Percentiles rank a stretch among this genome's conserved stretches.
phyloP scores from a whole-genome alignment of 30 jellyfish, hydroid and myxozoan genomes.

The Cassiopea andromeda region DNA sequence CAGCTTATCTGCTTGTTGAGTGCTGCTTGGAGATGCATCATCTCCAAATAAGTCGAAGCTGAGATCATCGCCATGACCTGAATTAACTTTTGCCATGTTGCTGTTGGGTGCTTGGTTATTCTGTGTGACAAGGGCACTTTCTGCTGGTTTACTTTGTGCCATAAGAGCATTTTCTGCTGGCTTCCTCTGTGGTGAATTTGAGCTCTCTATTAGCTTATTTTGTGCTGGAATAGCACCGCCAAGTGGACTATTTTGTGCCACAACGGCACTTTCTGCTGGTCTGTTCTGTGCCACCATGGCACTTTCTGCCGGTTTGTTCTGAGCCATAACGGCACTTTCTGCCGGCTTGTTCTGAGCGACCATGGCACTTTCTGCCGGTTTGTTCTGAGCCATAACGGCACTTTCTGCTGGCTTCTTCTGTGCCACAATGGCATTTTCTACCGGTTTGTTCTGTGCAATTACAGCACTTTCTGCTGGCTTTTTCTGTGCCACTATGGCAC shows the following conservation, averaged over 20 bases:
- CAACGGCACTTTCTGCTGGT: background rate
- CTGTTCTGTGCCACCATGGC: conserved; percentile 32
- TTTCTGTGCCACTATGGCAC: no score
- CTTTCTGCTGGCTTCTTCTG: no score
- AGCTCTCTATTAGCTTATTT: background rate
- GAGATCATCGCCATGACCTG: conserved; percentile 8
- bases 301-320: background rate
- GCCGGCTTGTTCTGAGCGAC: background rate
- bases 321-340: background rate
- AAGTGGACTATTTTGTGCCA: background rate
- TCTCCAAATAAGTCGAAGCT: background rate
- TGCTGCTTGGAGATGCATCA: background rate
- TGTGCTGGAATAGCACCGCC: conserved; percentile 3
- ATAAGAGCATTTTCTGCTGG: conserved; percentile 4
- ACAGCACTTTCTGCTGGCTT: no score
- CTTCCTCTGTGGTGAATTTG: conserved; percentile 8
- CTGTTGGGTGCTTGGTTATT: conserved; percentile 9
- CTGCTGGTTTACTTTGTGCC: conserved; percentile 10
- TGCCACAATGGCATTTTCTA: no score
- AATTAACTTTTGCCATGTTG: conserved; percentile 23
- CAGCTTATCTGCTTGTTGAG: background rate
- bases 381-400: no score
- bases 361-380: no score
- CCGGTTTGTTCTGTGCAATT: no score
- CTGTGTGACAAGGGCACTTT: background rate